phyloP scores from a whole-genome alignment of 2,888 invertebrate species.

The Phrixothrix hirtus region DNA sequence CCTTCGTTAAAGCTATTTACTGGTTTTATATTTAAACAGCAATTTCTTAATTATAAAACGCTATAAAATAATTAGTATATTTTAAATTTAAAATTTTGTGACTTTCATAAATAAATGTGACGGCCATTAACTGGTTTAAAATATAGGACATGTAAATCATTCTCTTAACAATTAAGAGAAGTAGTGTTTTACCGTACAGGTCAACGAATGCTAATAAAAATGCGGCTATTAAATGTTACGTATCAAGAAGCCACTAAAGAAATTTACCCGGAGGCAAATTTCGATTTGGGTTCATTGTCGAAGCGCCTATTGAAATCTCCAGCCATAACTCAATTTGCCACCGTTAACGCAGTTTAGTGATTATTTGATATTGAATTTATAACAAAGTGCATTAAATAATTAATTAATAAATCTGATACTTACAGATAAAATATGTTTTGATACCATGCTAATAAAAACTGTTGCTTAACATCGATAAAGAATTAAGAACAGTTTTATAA shows the following conservation, averaged over 20 bases:
- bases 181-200: too few species aligned
- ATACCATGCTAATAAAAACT: not conserved
- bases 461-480: slow-evolving; percentile 2
- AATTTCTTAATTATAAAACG: too few species aligned
- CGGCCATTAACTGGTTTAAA: too few species aligned
- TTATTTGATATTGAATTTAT: not conserved
- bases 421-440: not conserved
- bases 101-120: too few species aligned
- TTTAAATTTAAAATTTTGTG: too few species aligned
- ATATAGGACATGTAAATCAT: too few species aligned
- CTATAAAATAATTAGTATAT: too few species aligned
- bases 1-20: too few species aligned
- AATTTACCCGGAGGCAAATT: slow-evolving; percentile 10
- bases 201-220: slow-evolving; percentile 26
- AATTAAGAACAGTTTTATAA: slow-evolving; percentile 13
- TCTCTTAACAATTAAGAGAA: too few species aligned
- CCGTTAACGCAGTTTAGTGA: not conserved
- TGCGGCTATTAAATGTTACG: slow-evolving; percentile 6
- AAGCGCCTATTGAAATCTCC: slow-evolving; percentile 14
- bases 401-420: not conserved
- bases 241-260: slow-evolving; percentile 3
- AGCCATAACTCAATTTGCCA: not conserved
- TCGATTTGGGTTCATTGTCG: slow-evolving; percentile 15
- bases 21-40: too few species aligned
- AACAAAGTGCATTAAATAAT: not conserved